Percentiles rank a stretch among this genome's conserved stretches.
Conservation (phyloP, 2,888 invertebrate genomes). For the Liodrosophila aerea region DNA sequence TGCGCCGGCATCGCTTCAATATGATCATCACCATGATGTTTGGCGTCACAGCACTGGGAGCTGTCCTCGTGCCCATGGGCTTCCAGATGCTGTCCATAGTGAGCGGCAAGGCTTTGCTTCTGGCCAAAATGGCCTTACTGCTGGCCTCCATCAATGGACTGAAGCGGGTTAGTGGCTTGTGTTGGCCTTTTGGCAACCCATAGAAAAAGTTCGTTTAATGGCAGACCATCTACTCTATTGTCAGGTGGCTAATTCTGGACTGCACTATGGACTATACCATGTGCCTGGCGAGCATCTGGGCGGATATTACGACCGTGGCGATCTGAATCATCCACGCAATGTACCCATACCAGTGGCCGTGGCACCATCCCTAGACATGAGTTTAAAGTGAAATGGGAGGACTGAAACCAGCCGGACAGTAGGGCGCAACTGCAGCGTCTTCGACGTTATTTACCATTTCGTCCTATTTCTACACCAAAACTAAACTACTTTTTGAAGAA, state of each 20-base stretch:
- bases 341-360: constrained; percentile 68
- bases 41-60: constrained; percentile 89
- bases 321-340: constrained; percentile 76
- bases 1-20: constrained; percentile 85
- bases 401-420: background rate
- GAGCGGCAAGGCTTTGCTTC: constrained; percentile 90
- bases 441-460: no score
- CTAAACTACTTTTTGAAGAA: no score
- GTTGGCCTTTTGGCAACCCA: background rate
- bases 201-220: no score
- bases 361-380: constrained; percentile 57
- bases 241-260: constrained; percentile 88
- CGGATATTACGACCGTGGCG: constrained; percentile 80
- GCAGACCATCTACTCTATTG: constrained; percentile 44
- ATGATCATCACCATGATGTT: constrained; percentile 91
- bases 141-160: constrained; percentile 91
- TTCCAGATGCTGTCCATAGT: constrained; percentile 92
- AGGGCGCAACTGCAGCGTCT: constrained; percentile 23
- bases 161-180: constrained; percentile 85
- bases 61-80: constrained; percentile 90
- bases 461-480: no score
- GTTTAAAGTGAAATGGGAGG: constrained; percentile 31
- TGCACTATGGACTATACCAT: constrained; percentile 90
- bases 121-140: constrained; percentile 91
- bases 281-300: constrained; percentile 82